Conservation (phyloP, 2,888 invertebrate species). For the Brenthis daphne region DNA sequence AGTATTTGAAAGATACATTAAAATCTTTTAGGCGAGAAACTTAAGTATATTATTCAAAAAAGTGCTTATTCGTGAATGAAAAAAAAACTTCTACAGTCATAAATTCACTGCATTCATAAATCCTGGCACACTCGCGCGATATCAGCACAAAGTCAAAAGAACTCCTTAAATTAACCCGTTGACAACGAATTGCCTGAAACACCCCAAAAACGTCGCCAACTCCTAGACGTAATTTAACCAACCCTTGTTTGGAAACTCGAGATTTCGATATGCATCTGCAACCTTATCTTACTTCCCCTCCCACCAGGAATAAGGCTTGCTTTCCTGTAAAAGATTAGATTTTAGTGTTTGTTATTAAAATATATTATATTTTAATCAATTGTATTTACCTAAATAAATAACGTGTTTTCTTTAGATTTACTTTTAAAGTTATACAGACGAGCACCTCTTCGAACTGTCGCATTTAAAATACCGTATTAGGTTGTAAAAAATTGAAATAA, state of each 20-base stretch:
- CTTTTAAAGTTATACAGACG: too few species aligned
- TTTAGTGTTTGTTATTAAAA: not conserved
- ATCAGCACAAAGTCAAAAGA: conserved; percentile 42
- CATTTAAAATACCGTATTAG: too few species aligned
- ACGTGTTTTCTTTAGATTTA: too few species aligned
- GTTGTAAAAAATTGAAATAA: too few species aligned
- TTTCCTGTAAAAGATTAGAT: not conserved
- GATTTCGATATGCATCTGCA: conserved; percentile 59
- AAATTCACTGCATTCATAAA: conserved; percentile 27
- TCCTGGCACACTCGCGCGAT: conserved; percentile 26
- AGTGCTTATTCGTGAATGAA: not conserved
- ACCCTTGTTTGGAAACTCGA: conserved; percentile 70
- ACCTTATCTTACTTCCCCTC: conserved; percentile 40
- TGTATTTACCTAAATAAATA: too few species aligned
- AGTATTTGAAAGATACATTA: too few species aligned
- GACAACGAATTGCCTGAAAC: conserved; percentile 57
- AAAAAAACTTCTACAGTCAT: conserved; percentile 7
- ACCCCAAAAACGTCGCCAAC: conserved; percentile 52
- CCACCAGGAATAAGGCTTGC: conserved; percentile 46
- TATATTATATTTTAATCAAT: too few species aligned
- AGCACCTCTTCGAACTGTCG: too few species aligned
- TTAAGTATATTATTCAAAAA: too few species aligned
- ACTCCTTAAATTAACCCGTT: conserved; percentile 64
- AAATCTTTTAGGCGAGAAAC: too few species aligned
- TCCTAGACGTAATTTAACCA: conserved; percentile 66